phyloP scores from a whole-genome alignment of 2,113 vertebrate genomes.

The Sinocyclocheilus anophthalmus region DNA sequence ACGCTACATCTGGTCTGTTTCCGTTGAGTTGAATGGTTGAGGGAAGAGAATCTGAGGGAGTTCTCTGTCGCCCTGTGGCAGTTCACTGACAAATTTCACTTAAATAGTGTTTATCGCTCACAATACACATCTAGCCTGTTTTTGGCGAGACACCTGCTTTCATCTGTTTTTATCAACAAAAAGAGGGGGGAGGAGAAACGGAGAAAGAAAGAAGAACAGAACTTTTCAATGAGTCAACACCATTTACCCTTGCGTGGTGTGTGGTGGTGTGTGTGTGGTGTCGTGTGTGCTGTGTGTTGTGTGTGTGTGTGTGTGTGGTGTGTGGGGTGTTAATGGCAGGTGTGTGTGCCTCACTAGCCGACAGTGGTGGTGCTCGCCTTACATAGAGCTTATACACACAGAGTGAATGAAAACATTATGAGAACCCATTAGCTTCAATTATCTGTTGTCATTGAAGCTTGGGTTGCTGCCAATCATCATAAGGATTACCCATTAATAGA shows the following conservation, averaged over 20 bases:
- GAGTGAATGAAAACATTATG: slow-evolving; percentile 15
- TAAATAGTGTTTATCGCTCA: not conserved
- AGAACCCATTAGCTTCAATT: slow-evolving; percentile 48
- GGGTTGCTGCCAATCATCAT: slow-evolving; percentile 42
- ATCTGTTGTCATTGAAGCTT: slow-evolving; percentile 45
- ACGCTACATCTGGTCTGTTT: slow-evolving; percentile 4
- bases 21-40: not conserved
- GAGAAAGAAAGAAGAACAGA: no score
- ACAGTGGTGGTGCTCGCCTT: not conserved
- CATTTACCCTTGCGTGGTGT: not conserved
- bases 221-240: not conserved
- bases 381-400: slow-evolving; percentile 12
- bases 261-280: not conserved
- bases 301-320: no score
- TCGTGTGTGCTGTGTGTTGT: no score
- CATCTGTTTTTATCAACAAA: not conserved
- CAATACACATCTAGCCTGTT: slow-evolving; percentile 11
- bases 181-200: no score
- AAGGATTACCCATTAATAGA: slow-evolving; percentile 40
- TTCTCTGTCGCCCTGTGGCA: slow-evolving; percentile 5
- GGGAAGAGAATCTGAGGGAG: not conserved
- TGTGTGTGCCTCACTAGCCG: not conserved
- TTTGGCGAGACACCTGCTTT: not conserved
- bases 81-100: not conserved
- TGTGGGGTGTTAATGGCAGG: slow-evolving; percentile 29